Base-by-base conservation (phyloP, 2,113 vertebrate species). In the Actenoides hombroni region DNA sequence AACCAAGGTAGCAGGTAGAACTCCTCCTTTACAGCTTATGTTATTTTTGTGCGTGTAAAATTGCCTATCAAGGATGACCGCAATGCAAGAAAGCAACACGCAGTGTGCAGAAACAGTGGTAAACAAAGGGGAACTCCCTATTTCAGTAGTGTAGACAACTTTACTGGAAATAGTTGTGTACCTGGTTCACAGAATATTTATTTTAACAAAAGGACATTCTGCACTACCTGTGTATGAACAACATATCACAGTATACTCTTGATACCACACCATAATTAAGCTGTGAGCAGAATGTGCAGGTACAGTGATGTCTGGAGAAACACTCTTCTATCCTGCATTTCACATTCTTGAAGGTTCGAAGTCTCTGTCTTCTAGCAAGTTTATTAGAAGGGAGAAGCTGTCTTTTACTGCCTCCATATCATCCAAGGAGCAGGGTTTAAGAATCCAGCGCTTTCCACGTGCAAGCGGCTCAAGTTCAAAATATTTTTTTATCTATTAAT, bases 381-480 rank as follows among this genome's bases (percentile, higher is more conserved):
- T 96, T 94, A 99, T 99, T 95, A 99, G 98, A 97, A 99, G 99
- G 78, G 97, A 97, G 93, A 99, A 99, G 98, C 98, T 99, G 97
- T 99, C 99, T 98, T 98, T 99, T 98, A 99, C 98, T 10, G 98
- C 98, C 31, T 99, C 99, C 98, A 98, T 97, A 97, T 99, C 98
- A 95, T 99, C 99, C 90, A 98, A 96, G 33, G 98, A 98, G 96
- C 99, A 99, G 63, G 99, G 98, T 70, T 99, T 99, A 94, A 99
- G 98, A 96, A 99, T 99, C 99, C 99, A 99, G 92, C 99, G 98
- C 94, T 99, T 99, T 80, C 99, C 99, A 84, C 98, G 97, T 69
- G 99, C 99, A 97, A 99, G 98, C 13, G 99, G 99, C 97, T 99
- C 99, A 98, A 99, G 98, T 98, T 99, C 99, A 95, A 99, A 99